Evolutionary conservation across 2,113 vertebrate genomes (phyloP).

Genomic region (Chlorocebus sabaeus): DNA sequence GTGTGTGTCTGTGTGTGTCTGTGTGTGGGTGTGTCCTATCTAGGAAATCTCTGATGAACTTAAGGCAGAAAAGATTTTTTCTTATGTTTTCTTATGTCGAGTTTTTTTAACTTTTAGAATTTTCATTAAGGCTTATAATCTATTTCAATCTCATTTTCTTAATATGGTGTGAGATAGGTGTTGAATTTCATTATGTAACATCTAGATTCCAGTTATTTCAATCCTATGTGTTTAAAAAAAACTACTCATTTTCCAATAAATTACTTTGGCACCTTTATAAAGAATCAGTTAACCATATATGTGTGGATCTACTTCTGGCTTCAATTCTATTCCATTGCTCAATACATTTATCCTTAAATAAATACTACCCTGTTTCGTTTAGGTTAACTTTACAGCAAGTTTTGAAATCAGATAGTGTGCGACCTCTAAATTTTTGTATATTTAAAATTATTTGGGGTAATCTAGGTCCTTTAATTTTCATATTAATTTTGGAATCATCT

Average conservation of each 20-base stretch:
- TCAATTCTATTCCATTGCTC: not conserved
- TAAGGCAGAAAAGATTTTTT: not conserved
- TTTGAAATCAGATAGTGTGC: not conserved
- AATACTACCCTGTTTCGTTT: not conserved
- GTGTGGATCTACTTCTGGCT: not conserved
- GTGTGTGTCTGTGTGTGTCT: not conserved
- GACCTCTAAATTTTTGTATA: not conserved
- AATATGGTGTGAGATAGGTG: not conserved
- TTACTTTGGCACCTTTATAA: not conserved
- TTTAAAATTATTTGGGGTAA: not conserved
- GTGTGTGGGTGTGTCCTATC: not conserved
- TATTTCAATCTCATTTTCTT: not conserved
- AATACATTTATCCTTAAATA: not conserved
- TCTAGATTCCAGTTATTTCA: not conserved
- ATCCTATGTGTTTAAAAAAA: not conserved
- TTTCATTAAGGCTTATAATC: not conserved
- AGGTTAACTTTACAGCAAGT: not conserved
- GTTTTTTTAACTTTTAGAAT: not conserved
- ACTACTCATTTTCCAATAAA: not conserved
- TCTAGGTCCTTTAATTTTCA: not conserved
- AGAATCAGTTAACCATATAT: not conserved
- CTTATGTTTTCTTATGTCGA: not conserved
- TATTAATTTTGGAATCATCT: not conserved
- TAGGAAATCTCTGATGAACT: not conserved
- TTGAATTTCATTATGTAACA: slow-evolving; percentile 6